Conservation (phyloP, 2,113 vertebrate species). For the Cercopithecus mona region DNA sequence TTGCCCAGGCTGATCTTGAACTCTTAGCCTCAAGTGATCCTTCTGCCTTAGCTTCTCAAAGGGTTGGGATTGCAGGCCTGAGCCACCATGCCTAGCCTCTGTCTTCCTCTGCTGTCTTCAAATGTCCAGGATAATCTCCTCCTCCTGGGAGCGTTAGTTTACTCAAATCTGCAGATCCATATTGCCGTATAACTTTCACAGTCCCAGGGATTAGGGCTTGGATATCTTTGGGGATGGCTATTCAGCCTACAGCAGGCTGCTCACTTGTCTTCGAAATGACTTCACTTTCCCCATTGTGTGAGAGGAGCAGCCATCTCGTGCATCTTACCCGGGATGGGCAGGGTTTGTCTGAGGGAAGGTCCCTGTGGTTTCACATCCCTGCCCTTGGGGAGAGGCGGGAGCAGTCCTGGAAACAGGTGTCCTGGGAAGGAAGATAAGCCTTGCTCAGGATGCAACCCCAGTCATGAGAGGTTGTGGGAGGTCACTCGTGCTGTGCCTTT, state of each 20-base stretch:
- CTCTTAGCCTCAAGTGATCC: no score
- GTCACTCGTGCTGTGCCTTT: background rate
- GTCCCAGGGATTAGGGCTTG: background rate
- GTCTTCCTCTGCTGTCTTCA: background rate
- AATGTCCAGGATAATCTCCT: background rate
- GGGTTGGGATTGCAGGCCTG: no score
- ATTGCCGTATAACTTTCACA: no score
- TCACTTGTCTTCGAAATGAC: background rate
- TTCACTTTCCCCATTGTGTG: background rate
- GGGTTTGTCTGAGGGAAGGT: background rate
- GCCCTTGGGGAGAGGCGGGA: background rate
- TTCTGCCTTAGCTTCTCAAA: no score
- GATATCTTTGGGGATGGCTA: background rate
- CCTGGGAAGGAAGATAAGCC: background rate
- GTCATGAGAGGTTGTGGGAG: background rate
- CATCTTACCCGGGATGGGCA: accelerated
- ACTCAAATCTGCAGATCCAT: background rate
- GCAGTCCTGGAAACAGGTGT: background rate
- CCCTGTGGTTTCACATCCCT: background rate
- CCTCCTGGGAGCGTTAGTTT: accelerated
- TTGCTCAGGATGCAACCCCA: background rate
- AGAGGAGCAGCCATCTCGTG: accelerated
- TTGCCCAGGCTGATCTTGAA: no score
- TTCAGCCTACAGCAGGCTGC: background rate
- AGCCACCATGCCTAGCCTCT: no score